phyloP scores from a whole-genome alignment of 2,888 invertebrate genomes.

The Melieria picta region DNA sequence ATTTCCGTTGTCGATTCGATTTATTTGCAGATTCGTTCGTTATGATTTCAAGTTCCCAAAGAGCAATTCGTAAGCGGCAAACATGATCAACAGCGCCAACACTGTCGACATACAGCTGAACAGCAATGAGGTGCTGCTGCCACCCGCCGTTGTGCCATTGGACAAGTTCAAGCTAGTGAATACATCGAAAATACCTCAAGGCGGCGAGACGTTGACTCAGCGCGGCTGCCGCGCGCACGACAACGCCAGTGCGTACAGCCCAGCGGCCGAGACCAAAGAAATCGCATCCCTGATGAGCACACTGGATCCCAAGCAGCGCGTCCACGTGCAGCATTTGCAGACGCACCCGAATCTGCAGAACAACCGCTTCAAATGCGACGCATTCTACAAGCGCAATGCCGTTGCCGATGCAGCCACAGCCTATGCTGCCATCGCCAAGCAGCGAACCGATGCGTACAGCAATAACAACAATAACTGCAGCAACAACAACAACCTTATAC shows the following conservation, averaged over 20 bases:
- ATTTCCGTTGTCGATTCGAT: too few relatives aligned
- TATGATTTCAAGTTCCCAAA: slow-evolving; percentile 32
- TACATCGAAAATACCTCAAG: slow-evolving; percentile 27
- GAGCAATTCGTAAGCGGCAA: slow-evolving; percentile 16
- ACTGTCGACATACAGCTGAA: slow-evolving; percentile 37
- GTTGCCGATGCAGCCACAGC: slow-evolving; percentile 15
- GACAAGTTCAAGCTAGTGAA: slow-evolving; percentile 37
- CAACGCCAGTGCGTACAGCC: neutral
- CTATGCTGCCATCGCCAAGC: too few relatives aligned
- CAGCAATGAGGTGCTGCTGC: slow-evolving; percentile 23
- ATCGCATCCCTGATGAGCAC: slow-evolving; percentile 6
- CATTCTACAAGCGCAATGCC: slow-evolving; percentile 40
- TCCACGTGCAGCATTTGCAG: slow-evolving; percentile 44
- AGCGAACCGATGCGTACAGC: slow-evolving; percentile 6
- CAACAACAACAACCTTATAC: slow-evolving; percentile 22
- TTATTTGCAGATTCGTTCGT: slow-evolving; percentile 35
- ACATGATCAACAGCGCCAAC: slow-evolving; percentile 47
- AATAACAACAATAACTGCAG: slow-evolving; percentile 20
- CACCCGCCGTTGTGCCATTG: slow-evolving; percentile 40
- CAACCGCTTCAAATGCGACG: slow-evolving; percentile 44
- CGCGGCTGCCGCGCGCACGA: neutral
- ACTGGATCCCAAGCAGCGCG: slow-evolving; percentile 38
- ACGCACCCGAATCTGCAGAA: slow-evolving; percentile 45
- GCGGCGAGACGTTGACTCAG: neutral
- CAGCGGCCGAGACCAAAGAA: slow-evolving; percentile 23